Evolutionary conservation across 2,113 vertebrate genomes (phyloP).

Genomic region (Syrmaticus mikado): DNA sequence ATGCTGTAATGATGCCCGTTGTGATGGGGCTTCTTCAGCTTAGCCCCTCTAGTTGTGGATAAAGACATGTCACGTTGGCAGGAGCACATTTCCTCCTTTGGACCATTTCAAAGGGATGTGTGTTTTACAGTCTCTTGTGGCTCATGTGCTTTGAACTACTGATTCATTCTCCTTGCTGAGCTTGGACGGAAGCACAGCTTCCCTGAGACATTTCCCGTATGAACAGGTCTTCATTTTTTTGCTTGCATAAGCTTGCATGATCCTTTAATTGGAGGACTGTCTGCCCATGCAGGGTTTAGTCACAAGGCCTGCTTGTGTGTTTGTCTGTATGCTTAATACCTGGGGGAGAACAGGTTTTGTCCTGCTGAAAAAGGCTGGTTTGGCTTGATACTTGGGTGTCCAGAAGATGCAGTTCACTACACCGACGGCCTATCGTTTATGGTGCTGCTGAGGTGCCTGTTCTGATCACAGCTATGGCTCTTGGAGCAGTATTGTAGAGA

Average conservation of each 20-base stretch:
- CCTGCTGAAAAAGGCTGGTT: background rate
- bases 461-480: background rate
- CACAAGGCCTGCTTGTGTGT: background rate
- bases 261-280: background rate
- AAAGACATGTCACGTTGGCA: accelerated
- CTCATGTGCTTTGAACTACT: background rate
- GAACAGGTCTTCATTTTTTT: background rate
- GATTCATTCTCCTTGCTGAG: background rate
- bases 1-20: accelerated
- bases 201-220: background rate
- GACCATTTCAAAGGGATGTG: background rate
- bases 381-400: background rate
- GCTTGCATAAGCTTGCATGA: background rate
- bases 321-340: background rate
- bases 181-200: background rate
- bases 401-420: background rate
- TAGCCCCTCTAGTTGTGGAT: background rate
- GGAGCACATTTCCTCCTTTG: background rate
- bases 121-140: background rate
- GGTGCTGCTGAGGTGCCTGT: background rate
- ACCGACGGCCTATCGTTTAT: accelerated
- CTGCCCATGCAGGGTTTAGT: background rate
- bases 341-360: background rate
- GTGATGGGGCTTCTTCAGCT: background rate
- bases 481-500: background rate